phyloP scores from a whole-genome alignment of 2,113 vertebrate genomes.

The Herpailurus yagouaroundi region DNA sequence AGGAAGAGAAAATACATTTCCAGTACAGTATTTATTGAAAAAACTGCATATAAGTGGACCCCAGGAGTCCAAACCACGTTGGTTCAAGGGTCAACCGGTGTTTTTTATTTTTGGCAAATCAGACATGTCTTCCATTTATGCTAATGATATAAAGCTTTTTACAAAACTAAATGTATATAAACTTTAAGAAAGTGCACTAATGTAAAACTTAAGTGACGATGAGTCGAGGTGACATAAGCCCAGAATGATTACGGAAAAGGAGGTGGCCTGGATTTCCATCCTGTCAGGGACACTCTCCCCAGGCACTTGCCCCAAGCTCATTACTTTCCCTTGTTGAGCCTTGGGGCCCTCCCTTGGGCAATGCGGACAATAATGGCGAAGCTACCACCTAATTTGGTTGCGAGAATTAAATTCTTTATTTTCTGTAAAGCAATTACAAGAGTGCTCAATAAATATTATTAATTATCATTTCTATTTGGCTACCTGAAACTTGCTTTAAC shows the following conservation, averaged over 20 bases:
- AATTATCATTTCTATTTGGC: background rate
- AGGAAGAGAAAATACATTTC: no score
- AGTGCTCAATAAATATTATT: background rate
- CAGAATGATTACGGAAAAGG: no score
- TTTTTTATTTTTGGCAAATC: background rate
- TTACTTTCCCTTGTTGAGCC: background rate
- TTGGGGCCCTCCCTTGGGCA: background rate
- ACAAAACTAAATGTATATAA: background rate
- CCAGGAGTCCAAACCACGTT: no score
- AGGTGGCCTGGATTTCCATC: background rate
- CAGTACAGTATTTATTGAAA: no score
- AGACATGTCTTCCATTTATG: background rate
- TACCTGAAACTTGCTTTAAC: background rate
- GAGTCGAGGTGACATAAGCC: rapidly evolving
- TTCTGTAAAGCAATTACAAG: background rate
- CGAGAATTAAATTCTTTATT: background rate
- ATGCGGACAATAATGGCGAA: no score
- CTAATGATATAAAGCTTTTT: background rate
- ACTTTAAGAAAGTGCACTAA: background rate
- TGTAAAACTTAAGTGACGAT: background rate
- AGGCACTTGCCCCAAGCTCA: background rate
- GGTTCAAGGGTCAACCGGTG: no score
- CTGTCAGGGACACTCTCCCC: no score
- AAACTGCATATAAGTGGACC: no score
- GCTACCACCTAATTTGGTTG: background rate